Percentiles rank a stretch among this genome's conserved stretches.
These are phyloP conservation scores for Cephus pulcher DNA, from an alignment of 2,888 invertebrate genomes.

Conservation along the genomic window DNA sequence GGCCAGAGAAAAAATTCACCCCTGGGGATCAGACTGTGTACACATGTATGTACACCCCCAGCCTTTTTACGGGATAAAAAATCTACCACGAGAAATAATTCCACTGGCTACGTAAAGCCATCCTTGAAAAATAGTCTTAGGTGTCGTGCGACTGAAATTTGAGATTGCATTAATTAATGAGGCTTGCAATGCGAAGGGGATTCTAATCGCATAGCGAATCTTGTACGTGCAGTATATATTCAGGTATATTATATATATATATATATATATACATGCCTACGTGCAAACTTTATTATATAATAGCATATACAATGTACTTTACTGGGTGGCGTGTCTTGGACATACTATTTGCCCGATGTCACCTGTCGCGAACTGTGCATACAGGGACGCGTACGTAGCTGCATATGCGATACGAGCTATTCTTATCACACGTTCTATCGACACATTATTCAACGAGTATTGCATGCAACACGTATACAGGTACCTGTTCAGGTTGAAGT, in stretches of 20 bases:
- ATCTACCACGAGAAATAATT: not conserved
- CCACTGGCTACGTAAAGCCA: not conserved
- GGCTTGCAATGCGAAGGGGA: not conserved
- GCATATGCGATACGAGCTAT: slow-evolving; percentile 2
- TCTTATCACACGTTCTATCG: slow-evolving; percentile 40
- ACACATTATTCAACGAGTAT: slow-evolving; percentile 37
- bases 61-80: not conserved
- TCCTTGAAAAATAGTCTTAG: not conserved
- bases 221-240: not conserved
- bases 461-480: not conserved
- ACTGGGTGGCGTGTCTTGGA: not conserved
- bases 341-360: not conserved
- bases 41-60: not conserved
- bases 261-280: not conserved
- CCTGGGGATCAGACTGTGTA: not conserved
- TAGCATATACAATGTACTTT: not conserved
- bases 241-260: too few relatives aligned
- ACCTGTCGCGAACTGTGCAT: not conserved
- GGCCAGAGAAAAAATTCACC: not conserved
- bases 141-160: not conserved
- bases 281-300: not conserved
- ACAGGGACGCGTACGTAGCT: not conserved
- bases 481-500: not conserved
- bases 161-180: not conserved
- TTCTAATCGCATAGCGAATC: not conserved